phyloP scores from a whole-genome alignment of 1,140 invertebrate genomes.

The Galleria mellonella region DNA sequence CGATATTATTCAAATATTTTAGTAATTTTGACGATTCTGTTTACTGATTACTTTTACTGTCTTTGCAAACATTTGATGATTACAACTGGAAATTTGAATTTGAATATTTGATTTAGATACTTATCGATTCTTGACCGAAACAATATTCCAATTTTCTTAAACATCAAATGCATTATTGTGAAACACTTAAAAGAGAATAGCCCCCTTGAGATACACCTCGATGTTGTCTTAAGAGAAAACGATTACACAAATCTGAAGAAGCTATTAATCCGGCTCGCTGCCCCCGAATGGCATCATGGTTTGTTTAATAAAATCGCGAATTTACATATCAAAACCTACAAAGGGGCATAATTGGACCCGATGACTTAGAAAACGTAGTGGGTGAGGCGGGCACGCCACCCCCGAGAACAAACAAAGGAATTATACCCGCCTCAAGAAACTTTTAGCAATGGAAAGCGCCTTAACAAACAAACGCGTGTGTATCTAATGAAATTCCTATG shows the following conservation, averaged over 20 bases:
- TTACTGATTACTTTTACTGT: no score
- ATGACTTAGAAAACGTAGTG: slow-evolving; percentile 72
- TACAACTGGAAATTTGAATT: no score
- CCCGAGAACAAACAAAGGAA: slow-evolving; percentile 71
- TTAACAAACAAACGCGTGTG: slow-evolving; percentile 74
- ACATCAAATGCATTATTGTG: background rate
- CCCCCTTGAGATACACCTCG: slow-evolving; percentile 48
- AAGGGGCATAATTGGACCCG: slow-evolving; percentile 72
- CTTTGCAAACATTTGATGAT: no score
- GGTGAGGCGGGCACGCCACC: slow-evolving; percentile 54
- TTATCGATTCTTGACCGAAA: no score
- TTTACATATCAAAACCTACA: slow-evolving; percentile 74
- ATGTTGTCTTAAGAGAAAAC: slow-evolving; percentile 72
- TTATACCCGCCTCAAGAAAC: slow-evolving; percentile 74
- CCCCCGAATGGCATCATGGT: slow-evolving; percentile 71
- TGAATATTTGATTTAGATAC: no score
- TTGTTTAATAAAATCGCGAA: slow-evolving; percentile 73
- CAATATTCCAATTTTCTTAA: no score
- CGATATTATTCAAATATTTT: no score
- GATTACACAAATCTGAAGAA: slow-evolving; percentile 74
- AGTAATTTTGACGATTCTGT: no score
- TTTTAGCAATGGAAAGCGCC: slow-evolving; percentile 74
- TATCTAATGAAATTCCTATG: slow-evolving; percentile 75
- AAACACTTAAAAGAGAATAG: slow-evolving; percentile 39
- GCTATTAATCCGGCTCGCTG: slow-evolving; percentile 71